phyloP scores from a whole-genome alignment of 2,888 invertebrate genomes.

The Catocala fraxini region DNA sequence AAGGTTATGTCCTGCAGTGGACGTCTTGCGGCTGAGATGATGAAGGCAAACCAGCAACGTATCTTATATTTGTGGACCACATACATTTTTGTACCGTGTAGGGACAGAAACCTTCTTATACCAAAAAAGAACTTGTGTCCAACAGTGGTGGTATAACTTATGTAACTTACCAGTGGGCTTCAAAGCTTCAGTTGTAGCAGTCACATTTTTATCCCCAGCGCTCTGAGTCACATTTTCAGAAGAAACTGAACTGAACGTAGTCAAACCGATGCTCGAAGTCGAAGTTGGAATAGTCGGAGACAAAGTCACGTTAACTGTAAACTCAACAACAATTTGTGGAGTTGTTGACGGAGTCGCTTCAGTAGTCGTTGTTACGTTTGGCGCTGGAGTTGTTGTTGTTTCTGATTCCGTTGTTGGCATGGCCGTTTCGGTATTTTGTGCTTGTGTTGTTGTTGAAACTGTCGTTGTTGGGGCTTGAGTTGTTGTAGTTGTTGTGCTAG shows the following conservation, averaged over 20 bases:
- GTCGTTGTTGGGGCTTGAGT: slow-evolving; percentile 21
- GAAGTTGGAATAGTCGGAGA: slow-evolving; percentile 67
- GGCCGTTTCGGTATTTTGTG: slow-evolving; percentile 14
- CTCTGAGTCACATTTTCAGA: slow-evolving; percentile 53
- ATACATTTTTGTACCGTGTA: no score
- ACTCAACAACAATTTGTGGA: slow-evolving; percentile 61
- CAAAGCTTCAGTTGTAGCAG: slow-evolving; percentile 43
- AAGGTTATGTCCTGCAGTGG: no score
- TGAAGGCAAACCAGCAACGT: no score
- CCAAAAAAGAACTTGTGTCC: no score
- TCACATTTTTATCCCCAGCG: slow-evolving; percentile 51
- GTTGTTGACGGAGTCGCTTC: slow-evolving; percentile 1
- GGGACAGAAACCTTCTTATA: no score
- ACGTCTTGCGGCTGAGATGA: no score
- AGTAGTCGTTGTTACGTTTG: slow-evolving; percentile 15
- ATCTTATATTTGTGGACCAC: no score
- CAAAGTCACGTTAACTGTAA: slow-evolving; percentile 76
- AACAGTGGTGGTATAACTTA: not conserved
- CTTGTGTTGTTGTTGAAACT: slow-evolving; percentile 27
- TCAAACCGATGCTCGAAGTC: slow-evolving; percentile 61
- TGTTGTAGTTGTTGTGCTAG: slow-evolving; percentile 21
- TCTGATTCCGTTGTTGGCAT: slow-evolving; percentile 4
- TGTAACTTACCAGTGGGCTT: slow-evolving; percentile 34
- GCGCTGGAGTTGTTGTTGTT: slow-evolving; percentile 21
- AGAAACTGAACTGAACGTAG: slow-evolving; percentile 59